A percentile compares a stretch with the other conserved stretches of the same genome.
phyloP scores from a whole-genome alignment of 2,888 invertebrate species.

The Apotomis capreana region DNA sequence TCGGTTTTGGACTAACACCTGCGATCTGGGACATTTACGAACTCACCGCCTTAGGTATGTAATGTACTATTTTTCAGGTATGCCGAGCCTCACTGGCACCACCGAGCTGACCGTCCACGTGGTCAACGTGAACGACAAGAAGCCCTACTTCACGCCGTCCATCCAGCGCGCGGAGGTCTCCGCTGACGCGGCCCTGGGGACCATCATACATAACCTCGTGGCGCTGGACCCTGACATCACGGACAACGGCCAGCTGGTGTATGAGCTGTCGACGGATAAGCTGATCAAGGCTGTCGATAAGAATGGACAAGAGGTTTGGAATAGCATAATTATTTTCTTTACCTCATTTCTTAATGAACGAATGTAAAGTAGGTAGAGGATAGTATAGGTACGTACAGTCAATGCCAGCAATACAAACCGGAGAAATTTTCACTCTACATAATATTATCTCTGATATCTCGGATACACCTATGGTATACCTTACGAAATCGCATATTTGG shows the following conservation, averaged over 20 bases:
- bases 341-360: too few species aligned
- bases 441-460: too few species aligned
- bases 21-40: too few species aligned
- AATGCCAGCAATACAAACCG: too few species aligned
- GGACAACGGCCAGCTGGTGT: slow-evolving; percentile 86
- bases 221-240: slow-evolving; percentile 92
- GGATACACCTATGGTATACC: too few species aligned
- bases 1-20: too few species aligned
- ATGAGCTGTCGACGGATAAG: slow-evolving; percentile 85
- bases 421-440: too few species aligned
- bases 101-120: slow-evolving; percentile 91
- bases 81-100: slow-evolving; percentile 91
- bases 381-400: too few species aligned
- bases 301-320: slow-evolving; percentile 88
- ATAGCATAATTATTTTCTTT: too few species aligned
- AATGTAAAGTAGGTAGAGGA: too few species aligned
- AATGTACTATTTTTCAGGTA: slow-evolving; percentile 73
- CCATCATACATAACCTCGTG: slow-evolving; percentile 87
- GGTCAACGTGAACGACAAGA: slow-evolving; percentile 94
- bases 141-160: slow-evolving; percentile 90
- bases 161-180: slow-evolving; percentile 91
- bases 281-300: slow-evolving; percentile 91
- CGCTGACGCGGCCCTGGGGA: slow-evolving; percentile 89
- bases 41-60: too few species aligned
- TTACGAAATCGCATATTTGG: too few species aligned